Percentiles rank a stretch among this genome's conserved stretches.
Conservation (phyloP, 2,797 vertebrate genomes). For the Aldrovandia affinis region DNA sequence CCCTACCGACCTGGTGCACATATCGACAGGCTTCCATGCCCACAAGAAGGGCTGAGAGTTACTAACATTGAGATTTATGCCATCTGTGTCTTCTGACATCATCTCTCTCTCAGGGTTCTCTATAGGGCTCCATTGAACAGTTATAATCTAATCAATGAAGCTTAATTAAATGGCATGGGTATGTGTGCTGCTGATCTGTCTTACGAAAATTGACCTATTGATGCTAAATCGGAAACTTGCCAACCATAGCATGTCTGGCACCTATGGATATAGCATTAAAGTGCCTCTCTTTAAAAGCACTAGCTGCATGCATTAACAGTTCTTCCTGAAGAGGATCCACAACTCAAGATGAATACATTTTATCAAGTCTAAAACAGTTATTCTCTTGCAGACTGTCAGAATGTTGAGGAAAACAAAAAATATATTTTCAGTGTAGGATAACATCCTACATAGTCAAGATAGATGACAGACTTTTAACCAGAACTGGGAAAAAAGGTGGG, state of each 20-base stretch:
- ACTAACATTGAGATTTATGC: conserved; percentile 9
- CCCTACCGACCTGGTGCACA: not conserved
- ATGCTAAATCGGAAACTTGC: not conserved
- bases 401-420: not conserved
- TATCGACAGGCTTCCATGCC: not conserved
- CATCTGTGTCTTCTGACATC: conserved; percentile 9
- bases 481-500: not conserved
- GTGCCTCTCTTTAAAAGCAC: not conserved
- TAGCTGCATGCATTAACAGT: not conserved
- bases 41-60: not conserved
- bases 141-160: conserved; percentile 26
- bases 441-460: not conserved
- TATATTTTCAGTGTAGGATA: not conserved
- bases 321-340: not conserved
- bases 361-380: not conserved
- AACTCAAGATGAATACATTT: not conserved
- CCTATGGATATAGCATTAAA: not conserved
- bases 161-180: conserved; percentile 16
- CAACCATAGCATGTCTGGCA: not conserved
- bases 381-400: not conserved
- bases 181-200: not conserved
- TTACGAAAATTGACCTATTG: not conserved
- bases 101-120: not conserved
- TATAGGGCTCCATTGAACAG: conserved; percentile 12
- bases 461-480: not conserved